phyloP scores from a whole-genome alignment of 2,113 vertebrate species.

The Apteryx mantelli region DNA sequence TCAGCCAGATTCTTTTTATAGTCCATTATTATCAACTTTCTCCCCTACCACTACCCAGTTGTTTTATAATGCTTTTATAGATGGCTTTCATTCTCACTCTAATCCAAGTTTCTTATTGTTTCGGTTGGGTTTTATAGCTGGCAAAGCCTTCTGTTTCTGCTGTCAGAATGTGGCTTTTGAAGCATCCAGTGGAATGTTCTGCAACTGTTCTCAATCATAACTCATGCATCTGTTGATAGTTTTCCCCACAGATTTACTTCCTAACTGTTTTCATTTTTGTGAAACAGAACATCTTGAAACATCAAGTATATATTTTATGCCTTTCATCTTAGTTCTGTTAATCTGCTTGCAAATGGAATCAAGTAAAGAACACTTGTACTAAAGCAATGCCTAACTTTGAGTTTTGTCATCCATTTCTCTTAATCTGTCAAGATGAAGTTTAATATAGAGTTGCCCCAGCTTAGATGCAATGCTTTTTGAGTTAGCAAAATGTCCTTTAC shows the following conservation, averaged over 20 bases:
- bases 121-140: neutral
- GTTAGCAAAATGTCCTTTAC: neutral
- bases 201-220: neutral
- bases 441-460: neutral
- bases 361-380: neutral
- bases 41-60: neutral
- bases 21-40: neutral
- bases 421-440: neutral
- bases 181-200: neutral
- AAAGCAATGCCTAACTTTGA: neutral
- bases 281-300: conserved; percentile 20
- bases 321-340: neutral
- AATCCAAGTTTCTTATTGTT: neutral
- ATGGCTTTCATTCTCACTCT: neutral
- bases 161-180: neutral
- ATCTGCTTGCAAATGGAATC: conserved; percentile 7
- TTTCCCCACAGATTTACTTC: neutral
- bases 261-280: conserved; percentile 20
- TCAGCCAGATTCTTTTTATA: neutral
- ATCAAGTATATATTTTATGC: neutral
- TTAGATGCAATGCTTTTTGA: neutral
- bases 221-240: neutral
- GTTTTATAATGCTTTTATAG: neutral
- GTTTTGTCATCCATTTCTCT: neutral
- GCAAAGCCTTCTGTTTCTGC: neutral